Conservation (phyloP, 2,888 invertebrate species). For the Coenonympha glycerion region DNA sequence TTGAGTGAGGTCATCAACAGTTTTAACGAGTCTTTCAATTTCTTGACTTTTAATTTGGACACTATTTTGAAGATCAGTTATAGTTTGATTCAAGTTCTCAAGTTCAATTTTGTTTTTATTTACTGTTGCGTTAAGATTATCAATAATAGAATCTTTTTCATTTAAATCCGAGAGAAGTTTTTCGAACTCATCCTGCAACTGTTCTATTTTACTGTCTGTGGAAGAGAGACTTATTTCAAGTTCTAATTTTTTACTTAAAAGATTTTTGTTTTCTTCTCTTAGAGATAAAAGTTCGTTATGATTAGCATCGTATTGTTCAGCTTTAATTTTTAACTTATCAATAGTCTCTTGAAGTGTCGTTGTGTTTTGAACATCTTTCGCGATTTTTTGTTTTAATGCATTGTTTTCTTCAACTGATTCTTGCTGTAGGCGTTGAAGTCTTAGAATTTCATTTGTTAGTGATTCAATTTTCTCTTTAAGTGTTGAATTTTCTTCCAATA, state of each 20-base stretch:
- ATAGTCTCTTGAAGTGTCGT: slow-evolving; percentile 36
- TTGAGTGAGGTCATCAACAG: slow-evolving; percentile 37
- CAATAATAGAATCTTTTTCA: slow-evolving; percentile 60
- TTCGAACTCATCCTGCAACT: slow-evolving; percentile 60
- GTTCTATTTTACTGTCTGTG: slow-evolving; percentile 49
- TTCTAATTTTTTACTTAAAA: slow-evolving; percentile 40
- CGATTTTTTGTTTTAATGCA: slow-evolving; percentile 34
- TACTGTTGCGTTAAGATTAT: slow-evolving; percentile 45
- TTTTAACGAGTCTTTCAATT: slow-evolving; percentile 43
- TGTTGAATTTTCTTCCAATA: slow-evolving; percentile 39
- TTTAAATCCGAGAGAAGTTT: slow-evolving; percentile 52
- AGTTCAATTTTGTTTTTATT: slow-evolving; percentile 40
- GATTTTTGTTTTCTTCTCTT: slow-evolving; percentile 45
- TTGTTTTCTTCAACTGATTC: slow-evolving; percentile 37
- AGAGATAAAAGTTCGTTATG: slow-evolving; percentile 40
- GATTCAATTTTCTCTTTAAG: slow-evolving; percentile 35
- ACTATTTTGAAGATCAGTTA: slow-evolving; percentile 42
- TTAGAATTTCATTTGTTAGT: slow-evolving; percentile 34
- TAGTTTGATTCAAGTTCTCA: slow-evolving; percentile 37
- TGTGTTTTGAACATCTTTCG: slow-evolving; percentile 31
- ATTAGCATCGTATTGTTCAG: slow-evolving; percentile 37
- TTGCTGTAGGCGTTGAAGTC: slow-evolving; percentile 33
- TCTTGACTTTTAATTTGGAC: slow-evolving; percentile 46
- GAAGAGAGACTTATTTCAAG: slow-evolving; percentile 48
- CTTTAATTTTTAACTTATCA: slow-evolving; percentile 41